These are phyloP conservation scores for Bombyx mandarina DNA, from an alignment of 1,140 invertebrate genomes.

Conservation along the genomic window DNA sequence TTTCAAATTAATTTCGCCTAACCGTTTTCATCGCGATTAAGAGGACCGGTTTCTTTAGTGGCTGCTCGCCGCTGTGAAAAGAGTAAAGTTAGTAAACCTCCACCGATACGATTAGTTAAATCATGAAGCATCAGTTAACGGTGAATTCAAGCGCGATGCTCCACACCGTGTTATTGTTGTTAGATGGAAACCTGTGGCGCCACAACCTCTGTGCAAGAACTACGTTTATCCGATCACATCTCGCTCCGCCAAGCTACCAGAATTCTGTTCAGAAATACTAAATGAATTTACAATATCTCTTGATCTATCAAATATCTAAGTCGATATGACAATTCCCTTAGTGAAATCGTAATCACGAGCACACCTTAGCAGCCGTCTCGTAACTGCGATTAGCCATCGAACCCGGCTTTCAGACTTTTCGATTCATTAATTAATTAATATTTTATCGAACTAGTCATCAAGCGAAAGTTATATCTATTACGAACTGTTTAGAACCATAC, in stretches of 20 bases:
- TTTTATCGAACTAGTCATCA: constrained; percentile 15
- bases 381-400: constrained; percentile 25
- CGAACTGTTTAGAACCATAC: no score
- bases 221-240: constrained; percentile 60
- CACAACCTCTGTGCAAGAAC: constrained; percentile 37
- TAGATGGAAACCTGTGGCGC: constrained; percentile 34
- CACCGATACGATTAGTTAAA: constrained; percentile 18
- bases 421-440: constrained; percentile 34
- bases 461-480: constrained; percentile 24
- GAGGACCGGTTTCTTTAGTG: no score
- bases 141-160: constrained; percentile 21
- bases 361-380: constrained; percentile 33
- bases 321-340: constrained; percentile 35
- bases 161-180: constrained; percentile 14
- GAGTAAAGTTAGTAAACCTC: constrained; percentile 15
- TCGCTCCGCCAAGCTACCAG: constrained; percentile 21
- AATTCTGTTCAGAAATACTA: constrained; percentile 31
- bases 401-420: constrained; percentile 20
- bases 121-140: constrained; percentile 27
- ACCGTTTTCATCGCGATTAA: no score
- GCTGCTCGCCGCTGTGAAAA: background rate
- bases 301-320: constrained; percentile 46
- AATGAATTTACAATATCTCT: constrained; percentile 37
- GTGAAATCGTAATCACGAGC: constrained; percentile 49
- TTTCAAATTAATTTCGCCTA: no score